Evolutionary conservation across 2,888 invertebrate species (phyloP).

Genomic region (Hoplodrina ambigua): DNA sequence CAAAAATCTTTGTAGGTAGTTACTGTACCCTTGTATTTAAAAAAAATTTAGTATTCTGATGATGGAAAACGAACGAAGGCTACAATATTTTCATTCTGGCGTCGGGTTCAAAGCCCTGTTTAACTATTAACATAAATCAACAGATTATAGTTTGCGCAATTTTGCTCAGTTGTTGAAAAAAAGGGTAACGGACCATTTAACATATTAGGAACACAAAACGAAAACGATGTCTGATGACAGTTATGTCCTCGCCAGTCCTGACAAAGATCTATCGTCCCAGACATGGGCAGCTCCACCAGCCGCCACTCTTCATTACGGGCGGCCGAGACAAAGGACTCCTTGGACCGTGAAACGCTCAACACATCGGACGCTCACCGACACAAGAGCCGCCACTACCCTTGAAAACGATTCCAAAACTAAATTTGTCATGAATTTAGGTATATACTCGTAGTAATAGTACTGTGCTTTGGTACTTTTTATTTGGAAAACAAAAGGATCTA

Average conservation of each 20-base stretch:
- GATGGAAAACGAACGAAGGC: neutral
- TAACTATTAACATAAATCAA: neutral
- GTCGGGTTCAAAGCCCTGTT: neutral
- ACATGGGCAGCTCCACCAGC: constrained; percentile 30
- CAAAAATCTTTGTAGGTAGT: too few species aligned
- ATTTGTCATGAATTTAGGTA: too few species aligned
- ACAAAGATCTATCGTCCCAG: constrained; percentile 32
- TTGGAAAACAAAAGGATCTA: neutral
- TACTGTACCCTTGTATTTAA: neutral
- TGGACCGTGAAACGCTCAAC: constrained; percentile 51
- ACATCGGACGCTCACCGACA: constrained; percentile 19
- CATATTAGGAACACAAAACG: constrained; percentile 1
- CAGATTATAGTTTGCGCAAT: neutral
- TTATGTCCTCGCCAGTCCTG: constrained; percentile 36
- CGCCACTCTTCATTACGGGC: constrained; percentile 60
- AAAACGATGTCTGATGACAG: constrained; percentile 18
- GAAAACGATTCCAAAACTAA: constrained; percentile 4
- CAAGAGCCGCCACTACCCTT: constrained; percentile 18
- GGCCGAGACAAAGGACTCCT: constrained; percentile 52
- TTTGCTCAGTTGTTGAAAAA: neutral
- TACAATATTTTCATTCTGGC: neutral
- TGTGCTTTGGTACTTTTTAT: too few species aligned
- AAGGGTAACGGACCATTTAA: constrained; percentile 9
- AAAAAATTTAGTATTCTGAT: neutral
- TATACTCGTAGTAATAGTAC: too few species aligned